phyloP scores from a whole-genome alignment of 1,140 invertebrate genomes.

The Drosophila neocordata region DNA sequence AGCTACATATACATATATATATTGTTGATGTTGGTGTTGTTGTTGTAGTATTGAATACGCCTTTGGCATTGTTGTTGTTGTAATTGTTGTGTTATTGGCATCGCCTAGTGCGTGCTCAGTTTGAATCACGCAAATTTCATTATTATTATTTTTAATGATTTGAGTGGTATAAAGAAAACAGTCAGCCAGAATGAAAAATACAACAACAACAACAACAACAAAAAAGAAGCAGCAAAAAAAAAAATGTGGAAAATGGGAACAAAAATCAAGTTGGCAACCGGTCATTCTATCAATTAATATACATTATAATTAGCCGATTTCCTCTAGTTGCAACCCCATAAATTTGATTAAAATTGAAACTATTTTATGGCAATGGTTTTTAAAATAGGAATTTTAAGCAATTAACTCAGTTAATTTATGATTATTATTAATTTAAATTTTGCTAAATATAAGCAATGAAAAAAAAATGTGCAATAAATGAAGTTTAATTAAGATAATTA shows the following conservation, averaged over 20 bases:
- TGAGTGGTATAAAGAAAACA: slow-evolving; percentile 57
- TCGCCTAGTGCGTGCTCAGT: slow-evolving; percentile 73
- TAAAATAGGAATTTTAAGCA: no score
- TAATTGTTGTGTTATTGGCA: slow-evolving; percentile 62
- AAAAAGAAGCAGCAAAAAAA: slow-evolving; percentile 17
- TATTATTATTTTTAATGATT: slow-evolving; percentile 81
- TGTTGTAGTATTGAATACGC: slow-evolving; percentile 68
- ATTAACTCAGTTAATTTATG: no score
- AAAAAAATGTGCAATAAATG: no score
- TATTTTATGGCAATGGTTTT: no score
- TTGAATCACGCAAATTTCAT: slow-evolving; percentile 80
- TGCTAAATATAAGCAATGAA: no score
- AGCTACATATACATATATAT: no score
- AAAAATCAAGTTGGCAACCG: not conserved
- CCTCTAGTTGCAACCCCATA: not conserved
- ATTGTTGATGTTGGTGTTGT: slow-evolving; percentile 41
- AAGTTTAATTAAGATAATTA: no score
- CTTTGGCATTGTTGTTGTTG: slow-evolving; percentile 47
- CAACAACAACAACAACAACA: not conserved
- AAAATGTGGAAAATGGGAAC: not conserved
- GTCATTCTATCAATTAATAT: slow-evolving; percentile 1
- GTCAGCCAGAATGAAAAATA: not conserved
- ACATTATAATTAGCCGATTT: slow-evolving; percentile 4
- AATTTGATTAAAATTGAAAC: no score
- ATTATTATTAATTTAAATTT: no score